Evolutionary conservation across 2,113 vertebrate species (phyloP), one percentile per base, ranked within the genome.

Genomic region (Pterocles burchelli): DNA sequence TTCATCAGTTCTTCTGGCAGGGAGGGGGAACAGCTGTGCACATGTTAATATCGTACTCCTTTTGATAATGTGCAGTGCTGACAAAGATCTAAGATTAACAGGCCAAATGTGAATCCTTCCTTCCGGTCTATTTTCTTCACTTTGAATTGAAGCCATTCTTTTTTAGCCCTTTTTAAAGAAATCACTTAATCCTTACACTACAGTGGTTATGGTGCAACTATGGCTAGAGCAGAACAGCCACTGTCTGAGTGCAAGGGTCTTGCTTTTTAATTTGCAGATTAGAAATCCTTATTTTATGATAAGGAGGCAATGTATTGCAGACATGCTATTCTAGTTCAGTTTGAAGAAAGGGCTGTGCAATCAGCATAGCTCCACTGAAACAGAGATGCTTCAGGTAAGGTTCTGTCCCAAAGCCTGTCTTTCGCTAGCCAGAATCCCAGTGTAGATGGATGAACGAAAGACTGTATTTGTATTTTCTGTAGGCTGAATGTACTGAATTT

Each of bases 401-500:
- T 76, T 89, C 71, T 90, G 74, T 54, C 88, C 86, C 57, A 52
- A 78, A 71, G 77, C 89, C 82, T 70, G 51, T 67, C 67, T 87
- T 61, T 86, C 1, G 17, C 75, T 48, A 45, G 67, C 55, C 79
- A 68, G 79, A 76, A 71, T 79, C 70, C 78, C 31, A 26, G 55
- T 1, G 1, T 1, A 24, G 62, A 29, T 36, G 61, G 84, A 17
- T 41, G 51, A 58, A 24, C 59, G 52, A 59, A n/a, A 70, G 96
- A 80, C 49, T 87, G 70, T 93, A 36, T 55, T 85, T 89, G 59
- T 79, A 29, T 88, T 62, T 73, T 68, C 63, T 89, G 86, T 93
- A 70, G 84, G 71, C 38, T 88, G 93, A 95, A 93, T 95, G 88
- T 96, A 88, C 52, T 77, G 57, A 83, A 90, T 74, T 93, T 17